Evolutionary conservation across 2,113 vertebrate species (phyloP), one percentile per base, ranked within the genome.

Genomic region (Asarcornis scutulata): DNA sequence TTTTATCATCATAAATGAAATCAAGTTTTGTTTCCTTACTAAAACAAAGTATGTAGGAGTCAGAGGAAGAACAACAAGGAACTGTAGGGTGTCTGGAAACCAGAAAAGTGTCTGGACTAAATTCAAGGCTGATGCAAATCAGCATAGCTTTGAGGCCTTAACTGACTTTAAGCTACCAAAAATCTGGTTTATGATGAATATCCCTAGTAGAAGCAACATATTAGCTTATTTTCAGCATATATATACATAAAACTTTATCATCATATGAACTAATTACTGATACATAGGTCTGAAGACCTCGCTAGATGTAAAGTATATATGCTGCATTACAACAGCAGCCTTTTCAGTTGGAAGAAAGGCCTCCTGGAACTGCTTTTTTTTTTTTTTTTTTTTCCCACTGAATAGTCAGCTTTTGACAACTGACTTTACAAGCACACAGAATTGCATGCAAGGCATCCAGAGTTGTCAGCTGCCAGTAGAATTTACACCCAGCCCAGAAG

Each of bases 131-230:
- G 46, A 79, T 7, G 1, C 38, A 91, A 93, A 52, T 56, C 71
- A 73, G 60, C 11, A 66, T 4, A 59, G 52, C 75, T 88, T 88
- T 81, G 88, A 94, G 44, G 89, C 83, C 22, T 77, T 88, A 90
- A 95, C 63, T 89, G 29, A 93, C 82, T 88, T 83, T 53, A 88
- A 81, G 52, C 55, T 90, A 81, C 69, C 74, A 78, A 93, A 83
- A 93, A 64, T 75, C 36, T 56, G 34, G 83, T 73, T 89, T 86
- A 86, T 83, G 46, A 50, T 81, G 6, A 93, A 42, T 95, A 71
- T 91, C 86, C 56, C 34, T n/a, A 83, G 32, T 34, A 80, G 58
- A 86, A 66, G 9, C 72, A 87, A 64, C 21, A 90, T n/a, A 67
- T 50, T 83, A 18, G 25, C 46, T 88, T 78, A 18, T 71, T 86